A percentile compares a stretch with the other conserved stretches of the same genome.
These are phyloP conservation scores for Ariopsis seemanni DNA, from an alignment of 2,113 vertebrate genomes.

Conservation along the genomic window DNA sequence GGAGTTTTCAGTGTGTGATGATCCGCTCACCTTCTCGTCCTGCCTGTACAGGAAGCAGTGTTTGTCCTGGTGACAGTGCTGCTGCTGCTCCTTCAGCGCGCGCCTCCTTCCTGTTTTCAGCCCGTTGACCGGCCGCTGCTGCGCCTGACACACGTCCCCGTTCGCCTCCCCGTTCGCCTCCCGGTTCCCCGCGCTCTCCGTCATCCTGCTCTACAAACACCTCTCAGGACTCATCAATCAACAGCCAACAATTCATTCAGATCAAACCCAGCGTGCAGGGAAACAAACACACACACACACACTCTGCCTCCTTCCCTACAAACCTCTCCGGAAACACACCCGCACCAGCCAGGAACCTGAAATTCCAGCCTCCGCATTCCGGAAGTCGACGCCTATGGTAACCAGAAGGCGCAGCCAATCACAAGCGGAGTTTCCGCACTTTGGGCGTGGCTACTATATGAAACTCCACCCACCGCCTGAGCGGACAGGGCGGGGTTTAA, in stretches of 20 bases:
- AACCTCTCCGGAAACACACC: constrained; percentile 18
- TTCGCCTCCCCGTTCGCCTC: constrained; percentile 58
- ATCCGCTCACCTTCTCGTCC: constrained; percentile 67
- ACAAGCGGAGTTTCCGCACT: neutral
- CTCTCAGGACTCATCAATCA: constrained; percentile 53
- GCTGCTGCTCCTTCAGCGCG: constrained; percentile 52
- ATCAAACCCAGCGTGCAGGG: neutral
- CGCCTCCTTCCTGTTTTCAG: constrained; percentile 61
- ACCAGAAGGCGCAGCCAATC: constrained; percentile 38
- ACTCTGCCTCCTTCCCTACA: neutral
- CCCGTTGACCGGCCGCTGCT: constrained; percentile 62
- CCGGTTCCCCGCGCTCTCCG: constrained; percentile 62
- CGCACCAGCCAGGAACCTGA: constrained; percentile 55
- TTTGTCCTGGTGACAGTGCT: constrained; percentile 16
- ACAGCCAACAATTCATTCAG: neutral
- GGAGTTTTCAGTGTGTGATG: neutral
- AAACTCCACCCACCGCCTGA: constrained; percentile 2
- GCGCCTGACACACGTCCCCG: constrained; percentile 53
- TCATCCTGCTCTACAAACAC: constrained; percentile 63
- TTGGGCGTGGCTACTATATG: constrained; percentile 31
- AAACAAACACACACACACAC: neutral
- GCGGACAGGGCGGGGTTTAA: constrained; percentile 45
- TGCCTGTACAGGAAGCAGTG: constrained; percentile 42
- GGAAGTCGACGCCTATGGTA: constrained; percentile 66
- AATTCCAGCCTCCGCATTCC: constrained; percentile 60